Percentiles rank a stretch among this genome's conserved stretches.
Evolutionary conservation across 1,140 invertebrate genomes (phyloP).

Genomic region (Drosophila carrolli): DNA sequence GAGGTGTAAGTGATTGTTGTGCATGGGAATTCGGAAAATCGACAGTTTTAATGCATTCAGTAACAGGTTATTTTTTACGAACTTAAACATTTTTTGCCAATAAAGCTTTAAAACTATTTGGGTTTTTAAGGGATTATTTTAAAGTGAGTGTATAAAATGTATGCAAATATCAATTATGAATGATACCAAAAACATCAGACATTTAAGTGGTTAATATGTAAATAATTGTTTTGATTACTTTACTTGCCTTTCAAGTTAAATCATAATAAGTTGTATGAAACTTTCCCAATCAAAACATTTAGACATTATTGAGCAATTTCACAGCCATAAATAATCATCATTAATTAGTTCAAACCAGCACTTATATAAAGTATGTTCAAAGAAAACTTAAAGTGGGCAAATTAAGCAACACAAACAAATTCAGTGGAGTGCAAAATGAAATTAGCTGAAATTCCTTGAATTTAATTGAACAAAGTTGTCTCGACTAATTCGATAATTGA

Average conservation of each 20-base stretch:
- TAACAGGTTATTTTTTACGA: neutral
- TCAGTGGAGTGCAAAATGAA: slow-evolving; percentile 35
- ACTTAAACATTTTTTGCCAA: neutral
- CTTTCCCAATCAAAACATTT: no score
- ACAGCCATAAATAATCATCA: neutral
- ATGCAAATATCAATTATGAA: no score
- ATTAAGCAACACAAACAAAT: slow-evolving; percentile 10
- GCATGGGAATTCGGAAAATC: neutral
- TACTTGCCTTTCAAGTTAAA: no score
- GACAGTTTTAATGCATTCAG: neutral
- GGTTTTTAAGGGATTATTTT: no score
- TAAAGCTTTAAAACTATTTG: neutral
- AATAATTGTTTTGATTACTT: no score
- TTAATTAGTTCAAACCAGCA: neutral
- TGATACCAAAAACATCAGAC: no score
- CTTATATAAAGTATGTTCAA: neutral
- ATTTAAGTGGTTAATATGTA: no score
- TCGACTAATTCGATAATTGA: slow-evolving; percentile 44
- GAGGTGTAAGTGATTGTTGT: neutral
- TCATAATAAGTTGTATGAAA: no score
- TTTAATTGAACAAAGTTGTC: slow-evolving; percentile 38
- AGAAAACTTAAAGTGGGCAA: slow-evolving; percentile 7
- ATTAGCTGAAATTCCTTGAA: slow-evolving; percentile 37
- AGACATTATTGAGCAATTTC: no score
- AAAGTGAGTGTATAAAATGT: no score